Evolutionary conservation across 2,888 invertebrate species (phyloP).

Genomic region (Escarpia spicata): DNA sequence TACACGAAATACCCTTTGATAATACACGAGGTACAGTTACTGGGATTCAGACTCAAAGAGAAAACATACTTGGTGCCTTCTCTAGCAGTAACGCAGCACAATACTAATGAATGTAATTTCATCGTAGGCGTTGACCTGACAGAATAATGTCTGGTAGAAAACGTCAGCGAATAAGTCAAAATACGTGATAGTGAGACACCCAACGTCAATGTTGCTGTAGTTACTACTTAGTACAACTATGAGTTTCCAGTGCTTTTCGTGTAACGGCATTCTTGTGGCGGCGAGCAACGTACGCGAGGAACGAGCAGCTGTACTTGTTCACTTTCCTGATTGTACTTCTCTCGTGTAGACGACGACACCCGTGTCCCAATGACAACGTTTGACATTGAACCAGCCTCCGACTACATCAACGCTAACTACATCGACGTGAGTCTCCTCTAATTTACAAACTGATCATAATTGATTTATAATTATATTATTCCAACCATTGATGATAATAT

Average conservation of each 20-base stretch:
- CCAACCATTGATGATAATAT: neutral
- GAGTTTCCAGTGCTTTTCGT: too few relatives aligned
- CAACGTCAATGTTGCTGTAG: too few relatives aligned
- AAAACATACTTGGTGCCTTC: neutral
- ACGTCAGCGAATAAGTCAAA: too few relatives aligned
- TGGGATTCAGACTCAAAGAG: neutral
- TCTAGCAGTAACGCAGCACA: too few relatives aligned
- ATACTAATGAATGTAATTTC: too few relatives aligned
- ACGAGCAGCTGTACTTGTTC: neutral
- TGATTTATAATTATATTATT: too few relatives aligned
- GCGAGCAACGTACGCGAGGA: neutral
- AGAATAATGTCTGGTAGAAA: too few relatives aligned
- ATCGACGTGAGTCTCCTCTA: neutral
- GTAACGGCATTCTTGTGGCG: too few relatives aligned
- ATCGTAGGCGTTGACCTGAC: too few relatives aligned
- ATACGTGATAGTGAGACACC: too few relatives aligned
- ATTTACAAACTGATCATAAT: neutral
- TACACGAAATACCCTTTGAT: neutral
- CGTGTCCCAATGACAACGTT: neutral
- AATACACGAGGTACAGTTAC: neutral
- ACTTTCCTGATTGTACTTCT: neutral
- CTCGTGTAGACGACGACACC: neutral
- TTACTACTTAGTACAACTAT: too few relatives aligned
- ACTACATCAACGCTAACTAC: neutral
- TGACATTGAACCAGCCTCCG: neutral